These are phyloP conservation scores for Anaspis maculata DNA, from an alignment of 2,888 invertebrate genomes.

Conservation along the genomic window DNA sequence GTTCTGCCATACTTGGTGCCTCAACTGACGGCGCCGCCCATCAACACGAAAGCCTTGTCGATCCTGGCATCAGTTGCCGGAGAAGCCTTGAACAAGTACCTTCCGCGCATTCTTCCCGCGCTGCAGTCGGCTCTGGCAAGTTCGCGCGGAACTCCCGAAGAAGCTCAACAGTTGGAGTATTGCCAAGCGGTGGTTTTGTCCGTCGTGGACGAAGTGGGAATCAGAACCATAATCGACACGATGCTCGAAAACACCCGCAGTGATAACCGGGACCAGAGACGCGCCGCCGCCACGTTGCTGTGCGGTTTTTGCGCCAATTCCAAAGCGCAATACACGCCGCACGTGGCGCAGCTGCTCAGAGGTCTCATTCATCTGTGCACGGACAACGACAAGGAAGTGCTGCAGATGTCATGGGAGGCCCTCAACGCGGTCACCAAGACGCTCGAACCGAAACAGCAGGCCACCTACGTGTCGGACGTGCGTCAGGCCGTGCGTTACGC, in stretches of 20 bases:
- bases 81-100: constrained; percentile 81
- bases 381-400: constrained; percentile 69
- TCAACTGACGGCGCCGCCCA: constrained; percentile 79
- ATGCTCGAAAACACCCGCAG: constrained; percentile 68
- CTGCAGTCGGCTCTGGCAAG: constrained; percentile 67
- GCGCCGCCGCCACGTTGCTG: constrained; percentile 79
- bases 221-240: constrained; percentile 80
- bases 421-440: constrained; percentile 83
- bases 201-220: constrained; percentile 79
- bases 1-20: constrained; percentile 95
- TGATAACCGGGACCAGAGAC: constrained; percentile 54
- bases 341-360: constrained; percentile 80
- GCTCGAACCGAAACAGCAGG: constrained; percentile 74
- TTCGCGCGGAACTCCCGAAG: constrained; percentile 57
- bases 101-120: constrained; percentile 88
- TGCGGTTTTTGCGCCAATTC: constrained; percentile 87
- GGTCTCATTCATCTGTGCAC: constrained; percentile 81
- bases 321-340: constrained; percentile 77
- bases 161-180: constrained; percentile 74
- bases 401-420: constrained; percentile 87
- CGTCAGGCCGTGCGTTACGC: constrained; percentile 89
- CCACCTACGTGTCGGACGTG: constrained; percentile 80
- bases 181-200: constrained; percentile 90
- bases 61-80: constrained; percentile 93
- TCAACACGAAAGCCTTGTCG: constrained; percentile 89